phyloP scores from a whole-genome alignment of 2,888 invertebrate genomes.

The Nesidiocoris tenuis region DNA sequence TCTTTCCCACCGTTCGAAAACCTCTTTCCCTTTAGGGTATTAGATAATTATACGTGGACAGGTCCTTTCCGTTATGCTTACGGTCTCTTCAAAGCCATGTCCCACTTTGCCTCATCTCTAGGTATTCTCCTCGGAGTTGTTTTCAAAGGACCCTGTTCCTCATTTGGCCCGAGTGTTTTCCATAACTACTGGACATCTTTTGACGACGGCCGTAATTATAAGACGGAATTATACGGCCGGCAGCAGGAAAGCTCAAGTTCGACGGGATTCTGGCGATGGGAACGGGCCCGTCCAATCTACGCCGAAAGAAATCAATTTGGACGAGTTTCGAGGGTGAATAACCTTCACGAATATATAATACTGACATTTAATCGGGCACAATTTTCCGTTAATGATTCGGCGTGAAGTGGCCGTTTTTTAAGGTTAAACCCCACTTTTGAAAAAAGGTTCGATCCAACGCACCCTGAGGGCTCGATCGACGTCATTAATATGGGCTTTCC shows the following conservation, averaged over 20 bases:
- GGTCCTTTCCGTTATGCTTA: slow-evolving; percentile 31
- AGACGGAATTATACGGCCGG: background rate
- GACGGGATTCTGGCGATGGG: background rate
- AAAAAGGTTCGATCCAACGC: background rate
- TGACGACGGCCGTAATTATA: background rate
- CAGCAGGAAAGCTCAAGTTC: background rate
- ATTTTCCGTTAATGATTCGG: background rate
- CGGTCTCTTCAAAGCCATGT: background rate
- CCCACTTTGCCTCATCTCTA: background rate
- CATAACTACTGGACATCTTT: background rate
- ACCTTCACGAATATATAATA: background rate
- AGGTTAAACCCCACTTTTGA: background rate
- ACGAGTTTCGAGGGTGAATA: background rate
- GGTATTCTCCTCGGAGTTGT: background rate
- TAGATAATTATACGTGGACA: slow-evolving; percentile 27
- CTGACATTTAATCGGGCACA: background rate
- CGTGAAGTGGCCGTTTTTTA: background rate
- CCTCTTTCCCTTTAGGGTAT: slow-evolving; percentile 4
- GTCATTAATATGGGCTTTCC: background rate
- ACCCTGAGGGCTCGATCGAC: background rate
- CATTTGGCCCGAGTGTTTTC: background rate
- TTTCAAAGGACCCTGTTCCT: too few species aligned
- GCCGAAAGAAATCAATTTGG: background rate
- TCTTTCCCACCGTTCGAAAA: background rate
- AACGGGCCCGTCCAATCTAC: background rate